Evolutionary conservation across 2,797 vertebrate genomes (phyloP).

Genomic region (Brachyalestes nurse): DNA sequence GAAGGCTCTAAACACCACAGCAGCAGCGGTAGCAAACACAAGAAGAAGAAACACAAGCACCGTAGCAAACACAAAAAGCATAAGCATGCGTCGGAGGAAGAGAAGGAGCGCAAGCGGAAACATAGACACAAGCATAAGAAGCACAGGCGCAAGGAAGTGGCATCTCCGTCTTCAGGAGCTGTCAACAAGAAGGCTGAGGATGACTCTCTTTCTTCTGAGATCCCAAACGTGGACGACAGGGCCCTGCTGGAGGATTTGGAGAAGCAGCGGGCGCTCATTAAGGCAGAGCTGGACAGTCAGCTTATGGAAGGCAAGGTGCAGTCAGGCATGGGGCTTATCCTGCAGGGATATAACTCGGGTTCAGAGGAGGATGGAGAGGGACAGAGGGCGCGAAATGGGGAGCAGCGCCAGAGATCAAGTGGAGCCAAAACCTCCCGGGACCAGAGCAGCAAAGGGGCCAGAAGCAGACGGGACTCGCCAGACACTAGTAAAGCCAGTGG

Average conservation of each 20-base stretch:
- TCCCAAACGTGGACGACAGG: conserved; percentile 90
- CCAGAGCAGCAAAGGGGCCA: conserved; percentile 69
- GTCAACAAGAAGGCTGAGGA: conserved; percentile 67
- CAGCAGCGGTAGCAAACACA: conserved; percentile 83
- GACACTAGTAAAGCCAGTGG: conserved; percentile 84
- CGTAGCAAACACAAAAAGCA: conserved; percentile 99
- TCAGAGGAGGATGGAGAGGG: conserved; percentile 95
- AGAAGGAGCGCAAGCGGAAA: conserved; percentile 94
- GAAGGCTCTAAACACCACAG: conserved; percentile 77
- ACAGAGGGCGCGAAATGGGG: conserved; percentile 88
- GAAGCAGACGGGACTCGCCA: conserved; percentile 86
- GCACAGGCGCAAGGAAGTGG: conserved; percentile 92
- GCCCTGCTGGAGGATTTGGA: conserved; percentile 96
- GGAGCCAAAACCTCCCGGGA: conserved; percentile 68
- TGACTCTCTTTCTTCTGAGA: conserved; percentile 72
- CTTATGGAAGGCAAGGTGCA: conserved; percentile 91
- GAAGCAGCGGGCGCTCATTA: conserved; percentile 96
- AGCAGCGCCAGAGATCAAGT: conserved; percentile 80
- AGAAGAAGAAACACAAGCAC: conserved; percentile 99
- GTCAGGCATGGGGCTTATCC: conserved; percentile 97
- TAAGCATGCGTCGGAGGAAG: conserved; percentile 93
- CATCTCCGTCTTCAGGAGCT: conserved; percentile 74
- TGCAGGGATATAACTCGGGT: conserved; percentile 97
- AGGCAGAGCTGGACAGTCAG: conserved; percentile 98
- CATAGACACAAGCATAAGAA: conserved; percentile 98